Percentiles rank a stretch among this genome's conserved stretches.
phyloP scores from a whole-genome alignment of 2,888 invertebrate genomes.

The Nebria brevicollis region DNA sequence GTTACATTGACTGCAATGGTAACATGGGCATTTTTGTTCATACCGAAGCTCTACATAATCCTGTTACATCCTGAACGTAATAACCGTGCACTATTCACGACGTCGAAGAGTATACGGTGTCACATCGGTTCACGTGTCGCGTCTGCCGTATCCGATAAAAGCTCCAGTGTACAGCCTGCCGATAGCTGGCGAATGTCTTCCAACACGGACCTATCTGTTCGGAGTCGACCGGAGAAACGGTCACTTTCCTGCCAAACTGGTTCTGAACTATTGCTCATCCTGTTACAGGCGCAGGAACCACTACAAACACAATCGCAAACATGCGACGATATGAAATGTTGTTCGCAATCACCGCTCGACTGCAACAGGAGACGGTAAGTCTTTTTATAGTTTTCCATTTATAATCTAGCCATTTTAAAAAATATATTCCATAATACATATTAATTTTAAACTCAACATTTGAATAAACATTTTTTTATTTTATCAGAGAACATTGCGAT shows the following conservation, averaged over 20 bases:
- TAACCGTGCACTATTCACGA: constrained; percentile 78
- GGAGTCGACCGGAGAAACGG: constrained; percentile 55
- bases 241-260: constrained; percentile 63
- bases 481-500: too few species aligned
- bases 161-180: constrained; percentile 52
- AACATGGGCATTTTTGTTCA: constrained; percentile 77
- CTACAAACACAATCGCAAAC: neutral
- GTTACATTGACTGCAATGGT: constrained; percentile 79
- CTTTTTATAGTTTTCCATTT: neutral
- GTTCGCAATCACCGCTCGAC: constrained; percentile 31
- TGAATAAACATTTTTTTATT: too few species aligned
- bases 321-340: constrained; percentile 21
- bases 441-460: too few species aligned
- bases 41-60: constrained; percentile 82
- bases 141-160: constrained; percentile 61
- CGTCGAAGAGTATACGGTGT: constrained; percentile 76
- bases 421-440: too few species aligned
- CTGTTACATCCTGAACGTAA: constrained; percentile 79
- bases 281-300: constrained; percentile 52
- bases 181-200: constrained; percentile 41
- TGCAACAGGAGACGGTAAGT: constrained; percentile 12
- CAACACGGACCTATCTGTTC: constrained; percentile 26
- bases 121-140: constrained; percentile 69
- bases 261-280: constrained; percentile 58
- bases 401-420: too few species aligned